These are phyloP conservation scores for Phania funesta DNA, from an alignment of 2,888 invertebrate species.

Conservation along the genomic window DNA sequence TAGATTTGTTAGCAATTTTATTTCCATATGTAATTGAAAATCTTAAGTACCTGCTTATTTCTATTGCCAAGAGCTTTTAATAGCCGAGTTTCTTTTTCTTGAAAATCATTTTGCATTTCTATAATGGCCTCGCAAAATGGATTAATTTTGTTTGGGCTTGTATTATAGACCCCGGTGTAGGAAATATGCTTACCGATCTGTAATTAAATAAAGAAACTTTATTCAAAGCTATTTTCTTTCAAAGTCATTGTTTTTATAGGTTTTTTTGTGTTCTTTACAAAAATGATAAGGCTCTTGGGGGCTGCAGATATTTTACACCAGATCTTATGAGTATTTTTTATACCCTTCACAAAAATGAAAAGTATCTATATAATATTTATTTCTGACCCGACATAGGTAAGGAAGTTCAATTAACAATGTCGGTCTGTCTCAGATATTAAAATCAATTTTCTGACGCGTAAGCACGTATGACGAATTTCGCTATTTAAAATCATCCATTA, in stretches of 20 bases:
- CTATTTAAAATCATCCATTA: no score
- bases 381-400: no score
- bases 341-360: no score
- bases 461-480: no score
- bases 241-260: not conserved
- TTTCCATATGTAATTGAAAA: not conserved
- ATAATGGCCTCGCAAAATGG: conserved; percentile 72
- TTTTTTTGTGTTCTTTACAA: no score
- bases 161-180: conserved; percentile 70
- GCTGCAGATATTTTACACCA: no score
- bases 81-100: conserved; percentile 48
- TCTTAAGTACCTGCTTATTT: conserved; percentile 48
- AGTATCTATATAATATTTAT: no score
- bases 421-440: no score
- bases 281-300: no score
- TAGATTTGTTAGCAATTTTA: not conserved
- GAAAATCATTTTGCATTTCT: conserved; percentile 62
- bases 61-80: not conserved
- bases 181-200: conserved; percentile 66
- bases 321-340: no score
- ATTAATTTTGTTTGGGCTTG: conserved; percentile 57
- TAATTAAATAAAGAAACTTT: not conserved
- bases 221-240: not conserved
- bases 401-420: no score
- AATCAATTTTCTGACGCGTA: no score